Evolutionary conservation across 2,113 vertebrate genomes (phyloP).

Genomic region (Pachyramphus minor): DNA sequence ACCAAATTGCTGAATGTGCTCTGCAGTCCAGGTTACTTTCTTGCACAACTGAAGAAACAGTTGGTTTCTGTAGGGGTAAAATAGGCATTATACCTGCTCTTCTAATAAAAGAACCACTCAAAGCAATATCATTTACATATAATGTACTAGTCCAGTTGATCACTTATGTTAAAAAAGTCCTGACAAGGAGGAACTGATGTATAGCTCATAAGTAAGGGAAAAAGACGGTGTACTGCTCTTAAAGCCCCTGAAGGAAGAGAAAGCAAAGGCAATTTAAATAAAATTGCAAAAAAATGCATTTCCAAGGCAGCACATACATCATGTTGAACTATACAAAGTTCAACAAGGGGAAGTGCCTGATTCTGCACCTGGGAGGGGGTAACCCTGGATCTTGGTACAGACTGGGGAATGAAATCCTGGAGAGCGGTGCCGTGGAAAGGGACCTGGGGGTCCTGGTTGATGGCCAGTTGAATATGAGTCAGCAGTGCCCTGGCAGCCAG

Average conservation of each 20-base stretch:
- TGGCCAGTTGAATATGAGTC: neutral
- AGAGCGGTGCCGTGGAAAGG: neutral
- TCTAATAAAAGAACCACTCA: neutral
- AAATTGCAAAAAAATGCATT: neutral
- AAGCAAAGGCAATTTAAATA: neutral
- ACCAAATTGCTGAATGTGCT: neutral
- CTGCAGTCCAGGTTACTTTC: neutral
- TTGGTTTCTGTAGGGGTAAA: neutral
- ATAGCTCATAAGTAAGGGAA: neutral
- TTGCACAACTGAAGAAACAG: neutral
- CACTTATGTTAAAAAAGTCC: neutral
- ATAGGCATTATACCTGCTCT: neutral
- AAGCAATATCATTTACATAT: neutral
- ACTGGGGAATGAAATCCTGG: neutral
- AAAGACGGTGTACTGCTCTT: neutral
- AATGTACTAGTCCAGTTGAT: neutral
- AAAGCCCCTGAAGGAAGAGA: neutral
- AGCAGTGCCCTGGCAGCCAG: neutral
- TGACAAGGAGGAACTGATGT: neutral
- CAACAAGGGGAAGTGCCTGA: neutral
- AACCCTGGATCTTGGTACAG: neutral
- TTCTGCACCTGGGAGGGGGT: neutral
- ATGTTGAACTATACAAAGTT: neutral
- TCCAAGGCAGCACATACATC: neutral
- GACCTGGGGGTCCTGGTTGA: neutral